phyloP scores from a whole-genome alignment of 2,888 invertebrate genomes.

The Aleiodes leptofemur region DNA sequence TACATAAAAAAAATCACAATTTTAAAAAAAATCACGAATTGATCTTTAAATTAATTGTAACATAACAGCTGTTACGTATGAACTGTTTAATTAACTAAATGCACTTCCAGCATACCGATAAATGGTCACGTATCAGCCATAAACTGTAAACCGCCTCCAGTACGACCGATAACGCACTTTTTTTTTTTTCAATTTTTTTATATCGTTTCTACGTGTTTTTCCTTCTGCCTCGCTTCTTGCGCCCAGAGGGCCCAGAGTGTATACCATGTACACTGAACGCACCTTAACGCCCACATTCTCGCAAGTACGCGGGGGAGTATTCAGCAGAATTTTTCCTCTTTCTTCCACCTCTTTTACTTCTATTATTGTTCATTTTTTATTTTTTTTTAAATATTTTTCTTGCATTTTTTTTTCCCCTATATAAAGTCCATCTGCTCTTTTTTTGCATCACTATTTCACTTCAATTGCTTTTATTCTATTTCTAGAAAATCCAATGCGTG shows the following conservation, averaged over 20 bases:
- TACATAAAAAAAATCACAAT: too few species aligned
- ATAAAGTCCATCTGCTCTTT: background rate
- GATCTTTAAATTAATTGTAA: slow-evolving; percentile 32
- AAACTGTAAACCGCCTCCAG: slow-evolving; percentile 65
- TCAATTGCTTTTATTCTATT: slow-evolving; percentile 17
- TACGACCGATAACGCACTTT: slow-evolving; percentile 64
- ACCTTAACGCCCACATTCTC: slow-evolving; percentile 66
- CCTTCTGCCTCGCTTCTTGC: slow-evolving; percentile 38
- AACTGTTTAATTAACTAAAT: slow-evolving; percentile 70
- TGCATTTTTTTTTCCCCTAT: too few species aligned
- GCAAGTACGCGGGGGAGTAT: slow-evolving; percentile 49
- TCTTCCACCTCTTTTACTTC: slow-evolving; percentile 20
- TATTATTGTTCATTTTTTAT: slow-evolving; percentile 56
- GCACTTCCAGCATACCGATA: slow-evolving; percentile 62
- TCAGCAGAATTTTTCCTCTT: slow-evolving; percentile 19
- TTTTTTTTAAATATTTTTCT: background rate
- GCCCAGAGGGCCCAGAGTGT: slow-evolving; percentile 23
- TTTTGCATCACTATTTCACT: slow-evolving; percentile 13
- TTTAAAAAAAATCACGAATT: background rate
- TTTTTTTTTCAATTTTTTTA: slow-evolving; percentile 25
- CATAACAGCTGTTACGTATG: slow-evolving; percentile 23
- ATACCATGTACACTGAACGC: slow-evolving; percentile 55
- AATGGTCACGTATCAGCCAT: slow-evolving; percentile 66
- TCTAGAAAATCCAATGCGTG: slow-evolving; percentile 12
- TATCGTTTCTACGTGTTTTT: slow-evolving; percentile 52